Evolutionary conservation across 2,797 vertebrate genomes (phyloP).

Genomic region (Chaetophractus vellerosus): DNA sequence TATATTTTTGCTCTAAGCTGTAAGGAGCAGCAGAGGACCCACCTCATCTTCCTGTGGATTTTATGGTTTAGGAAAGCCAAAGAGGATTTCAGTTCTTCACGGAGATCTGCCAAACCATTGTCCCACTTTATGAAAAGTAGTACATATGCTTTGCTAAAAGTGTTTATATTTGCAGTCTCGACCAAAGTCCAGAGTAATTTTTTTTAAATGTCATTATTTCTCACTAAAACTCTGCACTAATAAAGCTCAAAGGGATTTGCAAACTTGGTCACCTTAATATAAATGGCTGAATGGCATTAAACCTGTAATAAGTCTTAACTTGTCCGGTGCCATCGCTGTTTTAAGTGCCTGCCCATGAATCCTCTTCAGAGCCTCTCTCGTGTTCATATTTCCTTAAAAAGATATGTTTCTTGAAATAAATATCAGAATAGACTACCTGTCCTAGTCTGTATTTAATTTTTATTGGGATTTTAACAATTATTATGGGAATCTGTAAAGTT

Average conservation of each 20-base stretch:
- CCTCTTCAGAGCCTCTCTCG: background rate
- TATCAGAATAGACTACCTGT: conserved; percentile 61
- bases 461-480: conserved; percentile 68
- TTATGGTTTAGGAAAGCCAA: conserved; percentile 42
- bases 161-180: conserved; percentile 49
- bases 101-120: background rate
- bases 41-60: conserved; percentile 15
- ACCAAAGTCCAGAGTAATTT: conserved; percentile 61
- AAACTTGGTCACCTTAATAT: conserved; percentile 30
- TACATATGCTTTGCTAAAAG: conserved; percentile 25
- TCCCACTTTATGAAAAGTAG: background rate
- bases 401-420: conserved; percentile 56
- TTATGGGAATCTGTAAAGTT: conserved; percentile 65
- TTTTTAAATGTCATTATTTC: conserved; percentile 33
- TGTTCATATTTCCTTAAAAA: background rate
- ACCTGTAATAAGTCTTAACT: conserved; percentile 50
- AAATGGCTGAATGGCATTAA: conserved; percentile 53
- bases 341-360: conserved; percentile 56
- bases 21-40: conserved; percentile 24
- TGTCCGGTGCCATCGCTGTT: conserved; percentile 2
- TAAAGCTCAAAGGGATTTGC: conserved; percentile 62
- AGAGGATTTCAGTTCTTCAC: conserved; percentile 27
- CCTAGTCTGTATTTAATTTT: conserved; percentile 71
- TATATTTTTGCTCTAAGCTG: background rate
- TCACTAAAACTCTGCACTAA: conserved; percentile 45